Evolutionary conservation across 2,888 invertebrate species (phyloP).

Genomic region (Drosophila emarginata): DNA sequence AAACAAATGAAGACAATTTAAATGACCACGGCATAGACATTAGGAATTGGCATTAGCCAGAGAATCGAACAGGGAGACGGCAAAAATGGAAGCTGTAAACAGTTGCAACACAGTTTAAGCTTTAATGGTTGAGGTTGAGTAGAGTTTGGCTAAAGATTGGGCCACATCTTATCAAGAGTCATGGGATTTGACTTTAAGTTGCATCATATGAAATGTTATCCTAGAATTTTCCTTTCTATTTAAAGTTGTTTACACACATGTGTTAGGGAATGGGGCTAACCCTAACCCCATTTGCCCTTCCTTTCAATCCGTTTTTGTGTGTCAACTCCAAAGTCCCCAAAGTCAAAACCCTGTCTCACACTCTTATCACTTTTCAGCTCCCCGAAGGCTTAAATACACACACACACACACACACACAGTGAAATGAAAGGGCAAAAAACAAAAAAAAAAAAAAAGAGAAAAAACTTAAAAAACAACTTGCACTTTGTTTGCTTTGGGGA

Average conservation of each 20-base stretch:
- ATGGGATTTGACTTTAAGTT: neutral
- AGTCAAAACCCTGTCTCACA: slow-evolving; percentile 38
- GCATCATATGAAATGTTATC: neutral
- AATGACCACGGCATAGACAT: slow-evolving; percentile 67
- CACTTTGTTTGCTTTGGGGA: slow-evolving; percentile 76
- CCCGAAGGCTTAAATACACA: slow-evolving; percentile 42
- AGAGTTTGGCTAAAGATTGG: neutral
- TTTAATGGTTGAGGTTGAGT: slow-evolving; percentile 1
- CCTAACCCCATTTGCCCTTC: slow-evolving; percentile 7
- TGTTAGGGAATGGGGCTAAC: neutral
- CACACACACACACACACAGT: slow-evolving; percentile 45
- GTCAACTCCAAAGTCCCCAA: slow-evolving; percentile 59
- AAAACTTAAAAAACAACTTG: slow-evolving; percentile 75
- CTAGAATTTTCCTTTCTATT: neutral
- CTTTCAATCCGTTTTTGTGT: slow-evolving; percentile 42
- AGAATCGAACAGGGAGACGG: slow-evolving; percentile 32
- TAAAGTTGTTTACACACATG: neutral
- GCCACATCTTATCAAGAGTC: too few relatives aligned
- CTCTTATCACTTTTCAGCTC: slow-evolving; percentile 9
- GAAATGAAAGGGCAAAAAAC: slow-evolving; percentile 46
- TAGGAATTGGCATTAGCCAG: slow-evolving; percentile 57
- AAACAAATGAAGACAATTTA: slow-evolving; percentile 77
- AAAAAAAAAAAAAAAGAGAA: slow-evolving; percentile 12
- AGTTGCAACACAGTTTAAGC: slow-evolving; percentile 12
- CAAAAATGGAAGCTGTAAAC: slow-evolving; percentile 13